A percentile compares a stretch with the other conserved stretches of the same genome.
Conservation (phyloP, 2,113 vertebrate species). For the Xiphophorus maculatus region DNA sequence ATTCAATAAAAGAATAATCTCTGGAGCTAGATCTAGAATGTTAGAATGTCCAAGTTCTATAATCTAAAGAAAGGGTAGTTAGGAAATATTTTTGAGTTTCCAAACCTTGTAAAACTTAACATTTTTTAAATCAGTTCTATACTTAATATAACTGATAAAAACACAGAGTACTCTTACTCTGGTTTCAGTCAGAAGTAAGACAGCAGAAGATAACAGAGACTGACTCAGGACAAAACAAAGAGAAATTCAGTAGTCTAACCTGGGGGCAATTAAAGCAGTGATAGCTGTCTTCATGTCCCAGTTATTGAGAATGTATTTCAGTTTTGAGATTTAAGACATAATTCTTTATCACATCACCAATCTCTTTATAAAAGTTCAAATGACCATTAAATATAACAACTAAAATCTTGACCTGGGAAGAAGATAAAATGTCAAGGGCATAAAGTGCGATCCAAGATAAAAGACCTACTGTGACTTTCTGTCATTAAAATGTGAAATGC, state of each 20-base stretch:
- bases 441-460: not conserved
- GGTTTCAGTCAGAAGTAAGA: not conserved
- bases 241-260: not conserved
- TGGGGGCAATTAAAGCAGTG: not conserved
- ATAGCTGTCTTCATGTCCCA: no score
- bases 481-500: not conserved
- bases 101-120: no score
- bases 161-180: not conserved
- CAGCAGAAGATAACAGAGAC: not conserved
- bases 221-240: not conserved
- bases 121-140: not conserved
- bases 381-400: not conserved
- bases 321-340: not conserved
- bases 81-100: no score
- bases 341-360: no score
- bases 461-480: not conserved
- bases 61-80: no score
- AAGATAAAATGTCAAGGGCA: not conserved
- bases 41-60: no score
- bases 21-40: no score
- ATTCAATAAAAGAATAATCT: no score
- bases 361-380: not conserved
- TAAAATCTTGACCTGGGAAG: not conserved
- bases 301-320: not conserved
- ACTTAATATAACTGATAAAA: not conserved